Evolutionary conservation across 2,888 invertebrate genomes (phyloP).

Genomic region (Lasioglossum calceatum): DNA sequence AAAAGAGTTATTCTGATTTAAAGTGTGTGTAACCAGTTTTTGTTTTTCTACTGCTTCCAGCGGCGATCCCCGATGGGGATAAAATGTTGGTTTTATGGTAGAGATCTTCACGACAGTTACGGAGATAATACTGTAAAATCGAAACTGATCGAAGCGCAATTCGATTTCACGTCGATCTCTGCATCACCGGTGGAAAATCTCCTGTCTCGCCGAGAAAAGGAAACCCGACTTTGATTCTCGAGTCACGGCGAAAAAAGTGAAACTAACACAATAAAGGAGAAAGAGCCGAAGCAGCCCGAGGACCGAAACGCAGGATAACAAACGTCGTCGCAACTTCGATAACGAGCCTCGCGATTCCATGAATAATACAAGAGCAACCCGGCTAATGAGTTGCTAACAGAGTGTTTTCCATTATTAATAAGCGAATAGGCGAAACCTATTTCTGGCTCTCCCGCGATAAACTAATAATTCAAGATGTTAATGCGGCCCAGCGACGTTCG

Average conservation of each 20-base stretch:
- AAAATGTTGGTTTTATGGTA: not conserved
- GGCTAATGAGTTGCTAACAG: constrained; percentile 27
- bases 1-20: too few relatives aligned
- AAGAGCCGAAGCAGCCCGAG: constrained; percentile 2
- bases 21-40: too few relatives aligned
- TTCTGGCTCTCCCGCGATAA: constrained; percentile 1
- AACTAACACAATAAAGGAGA: constrained; percentile 1
- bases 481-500: constrained; percentile 21
- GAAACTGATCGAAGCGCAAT: not conserved
- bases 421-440: constrained; percentile 28
- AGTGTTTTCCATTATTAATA: constrained; percentile 52
- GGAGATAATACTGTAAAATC: too few relatives aligned
- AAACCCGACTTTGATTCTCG: not conserved
- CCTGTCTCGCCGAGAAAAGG: not conserved
- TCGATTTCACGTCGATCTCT: not conserved
- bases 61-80: too few relatives aligned
- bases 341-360: constrained; percentile 50
- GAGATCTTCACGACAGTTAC: too few relatives aligned
- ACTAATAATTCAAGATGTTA: constrained; percentile 43
- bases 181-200: not conserved
- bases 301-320: constrained; percentile 33
- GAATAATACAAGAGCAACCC: constrained; percentile 44
- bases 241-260: not conserved
- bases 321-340: constrained; percentile 33
- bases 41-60: too few relatives aligned